Conservation (phyloP, 2,113 vertebrate genomes). For the Alligator sinensis region DNA sequence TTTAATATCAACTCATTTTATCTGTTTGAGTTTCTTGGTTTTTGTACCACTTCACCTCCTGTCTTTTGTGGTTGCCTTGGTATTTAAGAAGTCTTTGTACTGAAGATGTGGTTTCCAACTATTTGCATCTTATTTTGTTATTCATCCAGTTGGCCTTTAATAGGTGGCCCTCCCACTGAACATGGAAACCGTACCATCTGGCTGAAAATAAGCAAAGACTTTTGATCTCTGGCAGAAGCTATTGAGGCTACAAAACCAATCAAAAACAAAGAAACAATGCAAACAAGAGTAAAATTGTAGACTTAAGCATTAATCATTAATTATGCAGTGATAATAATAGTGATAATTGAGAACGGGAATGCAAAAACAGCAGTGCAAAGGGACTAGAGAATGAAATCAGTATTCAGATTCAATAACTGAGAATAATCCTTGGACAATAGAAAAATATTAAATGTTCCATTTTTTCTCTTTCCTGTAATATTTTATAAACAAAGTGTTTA, state of each 20-base stretch:
- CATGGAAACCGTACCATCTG: constrained; percentile 20
- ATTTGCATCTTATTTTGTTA: background rate
- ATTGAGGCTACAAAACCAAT: constrained; percentile 1
- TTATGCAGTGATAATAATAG: background rate
- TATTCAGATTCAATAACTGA: background rate
- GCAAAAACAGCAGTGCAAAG: background rate
- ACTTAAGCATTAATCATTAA: background rate
- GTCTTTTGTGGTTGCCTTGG: background rate
- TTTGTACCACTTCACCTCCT: background rate
- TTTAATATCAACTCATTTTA: background rate
- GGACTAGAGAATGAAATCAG: background rate
- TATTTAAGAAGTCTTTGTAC: background rate
- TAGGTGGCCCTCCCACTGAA: background rate
- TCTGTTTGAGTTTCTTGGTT: background rate
- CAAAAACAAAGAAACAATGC: background rate
- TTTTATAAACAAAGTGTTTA: background rate
- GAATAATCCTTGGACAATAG: background rate
- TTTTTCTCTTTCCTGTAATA: background rate
- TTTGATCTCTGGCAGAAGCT: constrained; percentile 30
- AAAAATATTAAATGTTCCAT: background rate
- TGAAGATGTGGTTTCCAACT: background rate
- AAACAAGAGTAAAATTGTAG: background rate
- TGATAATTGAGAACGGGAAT: background rate
- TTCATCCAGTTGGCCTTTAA: background rate
- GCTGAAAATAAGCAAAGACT: constrained; percentile 7